These are phyloP conservation scores for Alosa sapidissima DNA, from an alignment of 2,797 vertebrate species.

Conservation along the genomic window DNA sequence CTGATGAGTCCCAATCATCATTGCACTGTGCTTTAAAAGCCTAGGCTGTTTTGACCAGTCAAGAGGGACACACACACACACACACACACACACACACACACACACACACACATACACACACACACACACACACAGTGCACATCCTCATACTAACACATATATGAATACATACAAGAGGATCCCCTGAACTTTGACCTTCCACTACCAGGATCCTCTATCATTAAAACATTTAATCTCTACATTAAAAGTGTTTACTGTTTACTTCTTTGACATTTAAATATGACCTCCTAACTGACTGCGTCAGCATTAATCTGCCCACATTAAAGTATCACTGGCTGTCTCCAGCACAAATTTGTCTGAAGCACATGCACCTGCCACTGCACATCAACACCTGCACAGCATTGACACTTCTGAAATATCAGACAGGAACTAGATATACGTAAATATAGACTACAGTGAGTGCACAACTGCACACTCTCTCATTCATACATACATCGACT, in stretches of 20 bases:
- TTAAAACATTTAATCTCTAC: not conserved
- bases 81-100: not conserved
- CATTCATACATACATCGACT: not conserved
- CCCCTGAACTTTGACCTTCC: not conserved
- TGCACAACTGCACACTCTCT: not conserved
- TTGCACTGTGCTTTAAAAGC: conserved; percentile 16
- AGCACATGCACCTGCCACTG: not conserved
- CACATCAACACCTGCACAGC: conserved; percentile 2
- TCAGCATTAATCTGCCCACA: not conserved
- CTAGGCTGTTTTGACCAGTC: not conserved
- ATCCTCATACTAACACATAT: not conserved
- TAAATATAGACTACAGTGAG: not conserved
- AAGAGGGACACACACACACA: not conserved
- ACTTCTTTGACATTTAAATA: no score
- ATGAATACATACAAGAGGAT: not conserved
- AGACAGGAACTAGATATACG: not conserved
- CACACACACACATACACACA: not conserved
- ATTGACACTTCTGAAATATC: not conserved
- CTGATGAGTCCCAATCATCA: conserved; percentile 13
- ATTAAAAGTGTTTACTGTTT: not conserved
- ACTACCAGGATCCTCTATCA: not conserved
- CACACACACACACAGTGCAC: not conserved
- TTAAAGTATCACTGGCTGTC: not conserved
- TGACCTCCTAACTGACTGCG: not conserved
- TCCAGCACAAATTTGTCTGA: not conserved